Conservation (phyloP, 2,888 invertebrate species). For the Philaethria dido region DNA sequence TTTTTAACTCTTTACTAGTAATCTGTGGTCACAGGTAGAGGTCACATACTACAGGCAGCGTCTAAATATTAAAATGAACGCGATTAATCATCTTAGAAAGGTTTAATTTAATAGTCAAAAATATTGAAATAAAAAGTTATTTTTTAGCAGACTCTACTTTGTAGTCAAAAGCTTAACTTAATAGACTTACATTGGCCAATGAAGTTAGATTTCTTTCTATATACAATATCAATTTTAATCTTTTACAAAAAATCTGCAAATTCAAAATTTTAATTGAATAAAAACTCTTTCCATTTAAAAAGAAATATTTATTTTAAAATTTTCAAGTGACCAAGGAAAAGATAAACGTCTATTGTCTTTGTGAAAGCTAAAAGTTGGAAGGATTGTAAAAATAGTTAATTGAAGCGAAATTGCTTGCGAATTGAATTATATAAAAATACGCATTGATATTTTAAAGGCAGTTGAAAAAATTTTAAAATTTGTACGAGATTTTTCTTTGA, state of each 20-base stretch:
- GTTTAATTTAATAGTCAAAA: no score
- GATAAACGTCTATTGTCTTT: conserved; percentile 25
- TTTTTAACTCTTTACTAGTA: no score
- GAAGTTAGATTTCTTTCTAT: no score
- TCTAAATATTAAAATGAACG: no score
- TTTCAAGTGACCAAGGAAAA: conserved; percentile 25
- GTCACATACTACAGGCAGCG: no score
- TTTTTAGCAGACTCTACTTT: no score
- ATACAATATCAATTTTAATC: no score
- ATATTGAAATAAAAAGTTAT: no score
- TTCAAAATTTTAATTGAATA: not conserved
- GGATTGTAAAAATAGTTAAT: conserved; percentile 36
- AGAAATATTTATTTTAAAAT: not conserved
- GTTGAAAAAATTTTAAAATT: conserved; percentile 10
- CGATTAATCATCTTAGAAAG: no score
- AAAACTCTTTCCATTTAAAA: not conserved
- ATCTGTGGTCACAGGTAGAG: no score
- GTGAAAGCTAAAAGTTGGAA: conserved; percentile 36
- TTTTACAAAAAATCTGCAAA: not conserved
- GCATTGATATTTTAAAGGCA: conserved; percentile 12
- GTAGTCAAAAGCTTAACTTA: no score
- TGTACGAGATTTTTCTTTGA: conserved; percentile 5
- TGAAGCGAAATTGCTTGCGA: conserved; percentile 16
- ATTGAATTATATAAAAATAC: not conserved
- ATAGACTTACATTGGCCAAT: no score